phyloP scores from a whole-genome alignment of 2,888 invertebrate species.

The Acanthoscelides obtectus region DNA sequence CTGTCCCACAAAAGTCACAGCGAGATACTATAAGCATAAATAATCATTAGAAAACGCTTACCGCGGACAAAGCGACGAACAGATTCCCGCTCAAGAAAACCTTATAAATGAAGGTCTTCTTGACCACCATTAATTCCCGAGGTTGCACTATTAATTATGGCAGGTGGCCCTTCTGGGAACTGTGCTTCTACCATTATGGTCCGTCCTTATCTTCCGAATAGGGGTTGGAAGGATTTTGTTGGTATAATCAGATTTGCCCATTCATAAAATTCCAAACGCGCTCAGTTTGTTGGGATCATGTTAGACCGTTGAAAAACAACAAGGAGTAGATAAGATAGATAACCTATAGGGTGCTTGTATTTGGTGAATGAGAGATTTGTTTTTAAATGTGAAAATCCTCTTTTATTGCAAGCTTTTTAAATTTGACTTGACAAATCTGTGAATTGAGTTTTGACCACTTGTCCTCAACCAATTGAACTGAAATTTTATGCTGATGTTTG shows the following conservation, averaged over 20 bases:
- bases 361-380: too few relatives aligned
- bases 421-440: too few relatives aligned
- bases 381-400: too few relatives aligned
- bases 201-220: not conserved
- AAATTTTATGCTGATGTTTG: too few relatives aligned
- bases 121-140: not conserved
- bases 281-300: not conserved
- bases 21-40: not conserved
- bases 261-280: not conserved
- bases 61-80: not conserved
- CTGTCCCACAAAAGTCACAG: not conserved
- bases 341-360: too few relatives aligned
- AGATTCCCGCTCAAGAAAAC: not conserved
- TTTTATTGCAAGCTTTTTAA: too few relatives aligned
- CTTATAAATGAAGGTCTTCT: not conserved
- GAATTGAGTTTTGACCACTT: too few relatives aligned
- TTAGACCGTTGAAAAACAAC: not conserved
- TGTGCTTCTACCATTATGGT: not conserved
- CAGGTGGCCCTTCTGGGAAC: not conserved
- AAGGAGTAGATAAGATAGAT: not conserved
- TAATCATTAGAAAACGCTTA: not conserved
- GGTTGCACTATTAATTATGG: not conserved
- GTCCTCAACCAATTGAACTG: too few relatives aligned
- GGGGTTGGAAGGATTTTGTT: not conserved
- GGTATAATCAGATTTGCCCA: not conserved